Base-by-base conservation (phyloP, 2,888 invertebrate genomes). In the Diarsia mendica region DNA sequence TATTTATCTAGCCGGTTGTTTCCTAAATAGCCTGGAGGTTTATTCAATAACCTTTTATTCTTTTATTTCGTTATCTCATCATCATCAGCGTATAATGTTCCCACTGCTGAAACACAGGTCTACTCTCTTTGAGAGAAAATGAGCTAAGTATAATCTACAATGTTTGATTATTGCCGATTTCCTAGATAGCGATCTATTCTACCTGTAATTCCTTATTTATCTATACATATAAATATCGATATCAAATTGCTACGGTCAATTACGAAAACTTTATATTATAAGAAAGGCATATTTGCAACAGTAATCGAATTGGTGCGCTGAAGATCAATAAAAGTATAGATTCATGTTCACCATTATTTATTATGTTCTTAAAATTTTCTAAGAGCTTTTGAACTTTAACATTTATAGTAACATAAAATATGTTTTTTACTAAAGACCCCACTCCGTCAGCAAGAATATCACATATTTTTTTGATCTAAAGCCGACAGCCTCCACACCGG, bases 401-500 rank as follows among this genome's bases (percentile, higher is more conserved):
- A 0, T 23, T 20, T 51, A 58, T 0, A 1, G 0, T 13, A 2
- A 61, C 13, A 15, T 28, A 15, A 23, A n/a, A 55, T 48, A 4
- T 15, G 1, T 55, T 44, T 74, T 73, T 67, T 20, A 13, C 23
- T 53, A 18, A 60, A 71, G 20, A 3, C 33, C 55, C 55, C 70
- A 23, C 61, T 79, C 18, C 18, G 0, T 46, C 33, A 18, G n/a
- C 23, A 72, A 75, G 77, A 83, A 72, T 78, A 73, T 73, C 72
- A 79, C 65, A 76, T 63, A 85, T 83, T 84, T 82, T 79, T 72
- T 83, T 89, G 85, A 86, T 88, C 87, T 90, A 82, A 85, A 90
- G 86, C 75, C 58, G 68, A 89, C 88, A 89, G 85, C 77, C 55
- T 53, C 58, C 85, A 86, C 89, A 70, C 83, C 90, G 94, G 95